Evolutionary conservation across 1,140 invertebrate species (phyloP).

Genomic region (Lepidurus arcticus): DNA sequence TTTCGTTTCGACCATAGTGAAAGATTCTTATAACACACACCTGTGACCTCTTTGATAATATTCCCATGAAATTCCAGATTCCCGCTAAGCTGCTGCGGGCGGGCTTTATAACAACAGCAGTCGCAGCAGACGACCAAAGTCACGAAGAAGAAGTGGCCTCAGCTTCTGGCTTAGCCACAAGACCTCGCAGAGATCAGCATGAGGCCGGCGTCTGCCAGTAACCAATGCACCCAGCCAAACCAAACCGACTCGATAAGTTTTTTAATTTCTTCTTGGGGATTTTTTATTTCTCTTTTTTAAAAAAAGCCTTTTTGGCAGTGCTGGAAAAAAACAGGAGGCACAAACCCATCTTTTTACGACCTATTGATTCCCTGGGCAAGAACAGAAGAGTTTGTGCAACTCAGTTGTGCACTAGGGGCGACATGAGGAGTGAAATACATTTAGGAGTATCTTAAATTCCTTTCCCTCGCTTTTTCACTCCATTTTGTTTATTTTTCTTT

Average conservation of each 20-base stretch:
- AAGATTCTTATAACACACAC: constrained; percentile 19
- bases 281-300: background rate
- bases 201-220: constrained; percentile 16
- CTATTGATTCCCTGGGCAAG: background rate
- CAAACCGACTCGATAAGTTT: constrained; percentile 4
- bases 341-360: constrained; percentile 16
- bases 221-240: constrained; percentile 18
- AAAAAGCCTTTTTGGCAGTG: background rate
- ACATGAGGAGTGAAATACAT: constrained; percentile 2
- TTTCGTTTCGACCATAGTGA: background rate
- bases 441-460: background rate
- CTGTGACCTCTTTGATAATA: constrained; percentile 9
- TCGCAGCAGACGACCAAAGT: constrained; percentile 20
- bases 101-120: constrained; percentile 15
- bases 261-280: background rate
- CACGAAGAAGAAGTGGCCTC: constrained; percentile 18
- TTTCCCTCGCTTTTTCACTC: background rate
- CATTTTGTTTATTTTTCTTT: background rate
- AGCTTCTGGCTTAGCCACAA: constrained; percentile 18
- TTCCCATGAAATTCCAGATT: constrained; percentile 22
- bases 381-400: background rate
- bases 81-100: constrained; percentile 19
- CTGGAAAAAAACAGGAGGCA: background rate
- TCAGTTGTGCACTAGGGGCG: background rate
- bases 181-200: constrained; percentile 4